Base-by-base conservation (phyloP, 1,140 invertebrate species). In the Dinothrombium tinctorium region DNA sequence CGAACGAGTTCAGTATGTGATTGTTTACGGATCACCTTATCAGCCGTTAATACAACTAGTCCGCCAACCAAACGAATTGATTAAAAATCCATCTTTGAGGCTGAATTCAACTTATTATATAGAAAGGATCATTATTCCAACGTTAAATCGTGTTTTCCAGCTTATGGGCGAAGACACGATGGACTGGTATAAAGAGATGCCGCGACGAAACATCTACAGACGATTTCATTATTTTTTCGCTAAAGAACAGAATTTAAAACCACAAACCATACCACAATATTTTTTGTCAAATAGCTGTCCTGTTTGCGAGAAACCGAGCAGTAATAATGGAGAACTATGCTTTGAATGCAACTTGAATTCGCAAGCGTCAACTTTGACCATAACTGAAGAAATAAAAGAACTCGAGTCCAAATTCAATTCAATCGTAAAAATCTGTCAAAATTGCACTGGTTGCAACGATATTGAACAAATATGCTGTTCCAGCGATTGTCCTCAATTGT, bases 21-120 rank as follows among this genome's bases (percentile, higher is more conserved):
- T 98, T 35, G 66, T 78, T 2, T 76, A 77, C 53, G 87, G 84
- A n/a, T 71, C 73, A 26, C 83, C 83, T 3, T 76, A 74, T 31
- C 60, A 77, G 37, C 71, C 81, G 22, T 62, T 98, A 0, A 84
- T 90, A 40, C 69, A 74, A 11, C 68, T 89, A 33, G 80, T 92
- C 4, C 63, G 73, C 33, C 65, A 73, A 40, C 84, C 84, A 1
- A 54, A 61, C 45, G 79, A 89, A 47, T 58, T 86, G 26, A 51
- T 82, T 15, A 42, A 46, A 5, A 72, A 83, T 54, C 61, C 69
- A 11, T 59, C 65, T 2, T 63, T 86, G 15, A 62, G 71, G 41
- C 68, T 84, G 1, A 90, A 95, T 63, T 66, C 73, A 14, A 59
- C 70, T 2, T 96, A 96, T 63, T 98, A 96, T 57, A 79, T 92